These are phyloP conservation scores for Lydus trimaculatus DNA, from an alignment of 2,888 invertebrate species.

Conservation along the genomic window DNA sequence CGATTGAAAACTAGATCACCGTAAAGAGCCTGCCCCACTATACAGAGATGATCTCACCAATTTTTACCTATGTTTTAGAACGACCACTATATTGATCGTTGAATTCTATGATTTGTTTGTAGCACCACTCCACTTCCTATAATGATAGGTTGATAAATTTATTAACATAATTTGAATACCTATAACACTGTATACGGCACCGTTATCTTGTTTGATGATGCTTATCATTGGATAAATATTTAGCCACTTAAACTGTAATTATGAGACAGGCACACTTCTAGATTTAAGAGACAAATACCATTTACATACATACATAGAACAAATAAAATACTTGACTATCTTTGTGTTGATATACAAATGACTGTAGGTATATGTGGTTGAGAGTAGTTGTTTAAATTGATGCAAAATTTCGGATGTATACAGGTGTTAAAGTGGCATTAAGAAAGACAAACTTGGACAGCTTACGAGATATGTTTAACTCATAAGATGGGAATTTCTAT, in stretches of 20 bases:
- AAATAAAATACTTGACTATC: neutral
- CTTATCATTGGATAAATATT: neutral
- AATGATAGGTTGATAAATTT: neutral
- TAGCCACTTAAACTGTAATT: neutral
- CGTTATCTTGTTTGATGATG: neutral
- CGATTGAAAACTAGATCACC: no score
- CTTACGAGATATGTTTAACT: neutral
- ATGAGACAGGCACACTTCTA: neutral
- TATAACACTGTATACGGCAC: no score
- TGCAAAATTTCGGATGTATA: neutral
- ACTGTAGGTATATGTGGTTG: neutral
- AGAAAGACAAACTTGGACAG: slow-evolving; percentile 3
- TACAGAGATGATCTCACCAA: no score
- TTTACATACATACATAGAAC: neutral
- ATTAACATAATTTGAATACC: neutral
- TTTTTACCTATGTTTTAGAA: no score
- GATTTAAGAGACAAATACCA: neutral
- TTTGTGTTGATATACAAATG: neutral
- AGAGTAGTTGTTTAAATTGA: neutral
- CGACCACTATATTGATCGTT: neutral
- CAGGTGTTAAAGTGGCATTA: slow-evolving; percentile 5
- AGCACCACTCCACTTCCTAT: neutral
- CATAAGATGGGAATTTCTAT: neutral
- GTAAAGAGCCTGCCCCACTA: no score
- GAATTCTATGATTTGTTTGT: neutral